A percentile compares a stretch with the other conserved stretches of the same genome.
phyloP scores from a whole-genome alignment of 1,140 invertebrate species.

The Pararge aegeria region DNA sequence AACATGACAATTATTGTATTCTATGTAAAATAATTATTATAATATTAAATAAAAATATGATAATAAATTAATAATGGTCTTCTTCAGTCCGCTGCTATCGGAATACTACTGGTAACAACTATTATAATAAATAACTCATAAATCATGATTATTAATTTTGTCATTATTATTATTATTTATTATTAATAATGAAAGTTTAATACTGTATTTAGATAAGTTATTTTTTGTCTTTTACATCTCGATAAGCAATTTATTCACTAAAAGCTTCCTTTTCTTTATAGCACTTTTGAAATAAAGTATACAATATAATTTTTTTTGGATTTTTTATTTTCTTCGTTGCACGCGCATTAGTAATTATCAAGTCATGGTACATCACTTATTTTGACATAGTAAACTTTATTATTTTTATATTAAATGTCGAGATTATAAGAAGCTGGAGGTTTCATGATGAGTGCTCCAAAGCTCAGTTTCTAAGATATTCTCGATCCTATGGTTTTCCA shows the following conservation, averaged over 20 bases:
- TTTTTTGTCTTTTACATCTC: slow-evolving; percentile 9
- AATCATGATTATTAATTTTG: slow-evolving; percentile 64
- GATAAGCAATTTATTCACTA: slow-evolving; percentile 6
- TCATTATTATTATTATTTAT: slow-evolving; percentile 50
- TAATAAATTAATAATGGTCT: slow-evolving; percentile 63
- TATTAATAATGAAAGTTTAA: slow-evolving; percentile 27
- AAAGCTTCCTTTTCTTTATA: slow-evolving; percentile 16
- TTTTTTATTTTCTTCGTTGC: slow-evolving; percentile 10
- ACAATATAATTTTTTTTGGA: slow-evolving; percentile 2
- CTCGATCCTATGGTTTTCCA: too few species aligned
- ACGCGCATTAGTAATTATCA: slow-evolving; percentile 24
- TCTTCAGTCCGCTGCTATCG: slow-evolving; percentile 85
- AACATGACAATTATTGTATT: slow-evolving; percentile 8
- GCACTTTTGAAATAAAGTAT: slow-evolving; percentile 10
- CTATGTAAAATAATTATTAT: slow-evolving; percentile 45
- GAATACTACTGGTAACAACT: slow-evolving; percentile 86
- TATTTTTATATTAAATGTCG: too few species aligned
- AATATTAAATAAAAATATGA: slow-evolving; percentile 51
- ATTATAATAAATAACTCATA: slow-evolving; percentile 63
- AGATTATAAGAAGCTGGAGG: too few species aligned
- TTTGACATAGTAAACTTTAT: too few species aligned
- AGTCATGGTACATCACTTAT: slow-evolving; percentile 23
- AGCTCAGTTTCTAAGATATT: too few species aligned
- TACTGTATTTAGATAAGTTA: slow-evolving; percentile 20
- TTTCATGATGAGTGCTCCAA: too few species aligned